Base-by-base conservation (phyloP, 2,113 vertebrate species). In the Ceratotherium simum region DNA sequence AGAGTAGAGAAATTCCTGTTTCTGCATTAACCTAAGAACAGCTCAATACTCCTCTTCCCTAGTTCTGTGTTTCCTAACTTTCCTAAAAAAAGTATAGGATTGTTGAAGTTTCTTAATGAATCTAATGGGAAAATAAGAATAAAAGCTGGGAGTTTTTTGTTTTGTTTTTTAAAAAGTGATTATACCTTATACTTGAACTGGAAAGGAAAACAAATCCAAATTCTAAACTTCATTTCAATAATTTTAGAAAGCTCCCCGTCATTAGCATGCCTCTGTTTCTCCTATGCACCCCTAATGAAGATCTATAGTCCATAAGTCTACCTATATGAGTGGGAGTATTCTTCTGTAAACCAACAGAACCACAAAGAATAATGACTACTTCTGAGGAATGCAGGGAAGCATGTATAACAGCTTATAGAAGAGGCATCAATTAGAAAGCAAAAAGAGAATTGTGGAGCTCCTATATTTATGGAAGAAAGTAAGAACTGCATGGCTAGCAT, bases 141-240 rank as follows among this genome's bases (percentile, higher is more conserved):
- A 90, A 95, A 96, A 58, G 23, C 16, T 91, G 54, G 20, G 12
- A 33, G 39, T 33, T 67, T 67, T 51, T 97, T 60, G 3, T 72
- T 82, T 54, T 20, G 29, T 60, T 62, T 90, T 78, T 64, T n/a
- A 72, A 72, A 83, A 90, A 72, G 25, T 89, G 16, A 89, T 80
- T 90, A 80, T 67, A 23, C 23, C 27, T 54, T 85, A 90, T 69
- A 85, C 79, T 31, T 95, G 54, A 95, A 86, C 23, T 92, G 20
- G 56, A 73, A 81, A 76, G 46, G 75, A 89, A 90, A 84, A 75
- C 13, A 92, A 97, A 95, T 20, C 25, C 31, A 60, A 93, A 82
- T 90, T 90, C 48, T 92, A 86, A 95, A 90, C 62, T 88, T 82
- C 20, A 69, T 65, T 92, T 89, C 76, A 95, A 36, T 94, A 67